A percentile compares a stretch with the other conserved stretches of the same genome.
phyloP scores from a whole-genome alignment of 2,888 invertebrate species.

The Drosophila atroscutellata region DNA sequence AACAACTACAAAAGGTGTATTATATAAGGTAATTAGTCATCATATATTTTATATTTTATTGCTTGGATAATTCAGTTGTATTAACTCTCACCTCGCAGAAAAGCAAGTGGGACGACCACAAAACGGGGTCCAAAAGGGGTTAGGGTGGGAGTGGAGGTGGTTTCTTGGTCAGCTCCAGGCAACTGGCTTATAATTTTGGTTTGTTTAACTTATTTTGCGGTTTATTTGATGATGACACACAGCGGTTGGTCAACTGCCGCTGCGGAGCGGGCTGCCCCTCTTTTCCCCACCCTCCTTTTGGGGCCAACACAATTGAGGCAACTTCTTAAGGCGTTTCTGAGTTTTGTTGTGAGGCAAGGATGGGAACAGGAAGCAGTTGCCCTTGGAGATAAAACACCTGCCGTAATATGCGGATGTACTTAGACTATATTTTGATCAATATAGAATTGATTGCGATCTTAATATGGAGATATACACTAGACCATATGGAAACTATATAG shows the following conservation, averaged over 20 bases:
- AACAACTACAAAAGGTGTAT: slow-evolving; percentile 53
- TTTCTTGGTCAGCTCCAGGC: slow-evolving; percentile 17
- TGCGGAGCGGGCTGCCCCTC: not conserved
- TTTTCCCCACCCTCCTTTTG: not conserved
- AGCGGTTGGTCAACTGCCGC: slow-evolving; percentile 27
- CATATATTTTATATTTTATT: slow-evolving; percentile 56
- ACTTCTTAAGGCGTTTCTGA: slow-evolving; percentile 10
- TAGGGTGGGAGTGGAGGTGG: not conserved
- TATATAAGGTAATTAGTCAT: slow-evolving; percentile 52
- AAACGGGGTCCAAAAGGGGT: slow-evolving; percentile 21
- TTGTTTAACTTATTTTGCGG: slow-evolving; percentile 51
- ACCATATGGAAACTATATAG: not conserved
- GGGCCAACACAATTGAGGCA: slow-evolving; percentile 11
- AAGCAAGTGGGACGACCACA: slow-evolving; percentile 30
- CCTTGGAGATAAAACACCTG: not conserved
- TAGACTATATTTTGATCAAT: not conserved
- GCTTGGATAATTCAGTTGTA: slow-evolving; percentile 53
- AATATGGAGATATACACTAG: not conserved
- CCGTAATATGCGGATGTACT: not conserved
- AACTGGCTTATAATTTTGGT: slow-evolving; percentile 41
- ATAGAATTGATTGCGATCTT: not conserved
- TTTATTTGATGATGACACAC: slow-evolving; percentile 48
- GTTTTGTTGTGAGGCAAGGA: slow-evolving; percentile 40
- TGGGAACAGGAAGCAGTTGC: not conserved
- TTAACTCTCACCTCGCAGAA: slow-evolving; percentile 18